phyloP scores from a whole-genome alignment of 2,797 vertebrate species.

The Xyrichtys novacula region DNA sequence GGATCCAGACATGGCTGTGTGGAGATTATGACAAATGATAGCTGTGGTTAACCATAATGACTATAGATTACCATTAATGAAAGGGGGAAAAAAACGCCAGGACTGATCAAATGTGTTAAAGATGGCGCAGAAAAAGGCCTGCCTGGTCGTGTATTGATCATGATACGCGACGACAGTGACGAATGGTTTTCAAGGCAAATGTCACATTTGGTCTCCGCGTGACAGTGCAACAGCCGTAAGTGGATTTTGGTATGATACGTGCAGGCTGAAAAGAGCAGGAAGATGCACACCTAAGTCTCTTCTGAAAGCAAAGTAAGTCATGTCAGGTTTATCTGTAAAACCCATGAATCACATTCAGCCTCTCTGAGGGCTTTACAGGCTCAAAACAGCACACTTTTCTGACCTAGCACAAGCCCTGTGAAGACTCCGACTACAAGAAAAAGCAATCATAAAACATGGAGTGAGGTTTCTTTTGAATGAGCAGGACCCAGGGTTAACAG shows the following conservation, averaged over 20 bases:
- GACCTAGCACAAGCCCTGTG: not conserved
- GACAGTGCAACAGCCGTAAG: constrained; percentile 12
- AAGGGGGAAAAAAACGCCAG: constrained; percentile 27
- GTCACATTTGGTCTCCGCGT: constrained; percentile 42
- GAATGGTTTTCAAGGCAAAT: constrained; percentile 51
- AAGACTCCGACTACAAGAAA: constrained; percentile 1
- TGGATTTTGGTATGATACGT: constrained; percentile 36
- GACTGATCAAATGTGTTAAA: constrained; percentile 38
- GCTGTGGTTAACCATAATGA: constrained; percentile 44
- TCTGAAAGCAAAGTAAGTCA: constrained; percentile 51
- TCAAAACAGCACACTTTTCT: not conserved
- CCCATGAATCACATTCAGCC: constrained; percentile 49
- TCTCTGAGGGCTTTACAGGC: constrained; percentile 30
- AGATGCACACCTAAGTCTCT: constrained; percentile 35
- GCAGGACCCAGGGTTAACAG: not conserved
- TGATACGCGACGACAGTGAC: constrained; percentile 35
- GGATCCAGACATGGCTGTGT: constrained; percentile 24
- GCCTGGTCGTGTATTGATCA: constrained; percentile 41
- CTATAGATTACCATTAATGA: constrained; percentile 53
- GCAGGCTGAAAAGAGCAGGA: constrained; percentile 24
- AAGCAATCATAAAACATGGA: not conserved
- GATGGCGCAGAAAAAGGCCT: constrained; percentile 14
- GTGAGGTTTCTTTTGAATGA: not conserved
- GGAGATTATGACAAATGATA: constrained; percentile 60
- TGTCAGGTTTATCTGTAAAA: constrained; percentile 47